phyloP scores from a whole-genome alignment of 2,797 vertebrate species.

The Delichon dasypus region DNA sequence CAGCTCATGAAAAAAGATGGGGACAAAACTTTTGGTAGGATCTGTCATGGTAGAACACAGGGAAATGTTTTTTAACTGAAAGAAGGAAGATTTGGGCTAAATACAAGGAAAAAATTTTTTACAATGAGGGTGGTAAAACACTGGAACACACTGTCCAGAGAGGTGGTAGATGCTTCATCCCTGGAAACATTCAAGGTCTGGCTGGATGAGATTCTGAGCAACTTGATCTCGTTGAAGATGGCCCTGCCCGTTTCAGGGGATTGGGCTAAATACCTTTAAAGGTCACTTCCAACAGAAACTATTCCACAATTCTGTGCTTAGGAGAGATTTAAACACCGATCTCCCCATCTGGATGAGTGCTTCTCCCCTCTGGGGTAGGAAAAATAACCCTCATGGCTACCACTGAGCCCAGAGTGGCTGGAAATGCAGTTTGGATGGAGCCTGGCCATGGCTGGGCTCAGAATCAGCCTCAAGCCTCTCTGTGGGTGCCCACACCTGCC shows the following conservation, averaged over 20 bases:
- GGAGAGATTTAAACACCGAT: background rate
- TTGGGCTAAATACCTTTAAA: background rate
- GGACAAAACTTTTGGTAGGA: background rate
- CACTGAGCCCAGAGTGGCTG: background rate
- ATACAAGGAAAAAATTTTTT: background rate
- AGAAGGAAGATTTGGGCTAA: background rate
- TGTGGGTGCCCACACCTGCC: background rate
- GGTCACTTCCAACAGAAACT: background rate
- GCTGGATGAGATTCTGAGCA: background rate
- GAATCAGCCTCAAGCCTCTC: background rate
- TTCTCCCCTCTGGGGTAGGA: background rate
- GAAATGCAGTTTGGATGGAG: background rate
- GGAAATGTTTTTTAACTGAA: background rate
- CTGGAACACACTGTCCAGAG: background rate
- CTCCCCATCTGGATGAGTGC: background rate
- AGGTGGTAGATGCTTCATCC: background rate
- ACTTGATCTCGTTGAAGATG: background rate
- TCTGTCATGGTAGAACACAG: background rate
- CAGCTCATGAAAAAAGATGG: background rate
- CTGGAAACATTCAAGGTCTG: background rate
- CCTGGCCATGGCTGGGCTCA: background rate
- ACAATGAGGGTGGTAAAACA: background rate
- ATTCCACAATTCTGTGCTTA: background rate
- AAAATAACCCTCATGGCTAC: background rate
- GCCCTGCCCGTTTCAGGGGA: background rate